These are phyloP conservation scores for Corticium candelabrum DNA, from an alignment of 37 sponge, comb jelly and placozoan species.

Conservation along the genomic window DNA sequence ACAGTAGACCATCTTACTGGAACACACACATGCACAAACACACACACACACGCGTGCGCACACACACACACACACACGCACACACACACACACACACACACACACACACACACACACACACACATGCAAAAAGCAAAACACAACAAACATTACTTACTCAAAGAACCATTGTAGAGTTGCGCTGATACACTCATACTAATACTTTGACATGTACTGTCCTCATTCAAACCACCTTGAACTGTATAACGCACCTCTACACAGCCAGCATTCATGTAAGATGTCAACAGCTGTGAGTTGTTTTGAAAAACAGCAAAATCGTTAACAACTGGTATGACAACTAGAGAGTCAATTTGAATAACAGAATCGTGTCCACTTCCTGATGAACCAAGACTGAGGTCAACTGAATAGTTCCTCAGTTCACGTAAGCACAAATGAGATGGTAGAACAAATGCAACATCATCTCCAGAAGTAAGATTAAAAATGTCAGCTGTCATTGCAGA, in stretches of 20 bases:
- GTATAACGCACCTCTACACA: neutral
- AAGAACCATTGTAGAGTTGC: neutral
- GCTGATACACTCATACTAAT: neutral
- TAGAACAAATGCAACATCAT: neutral
- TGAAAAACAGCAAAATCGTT: neutral
- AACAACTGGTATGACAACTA: constrained; percentile 29
- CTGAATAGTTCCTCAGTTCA: neutral
- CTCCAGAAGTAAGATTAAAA: neutral
- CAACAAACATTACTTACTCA: neutral
- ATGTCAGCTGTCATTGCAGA: neutral
- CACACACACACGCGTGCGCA: too few relatives aligned
- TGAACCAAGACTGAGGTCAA: neutral
- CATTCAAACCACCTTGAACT: neutral
- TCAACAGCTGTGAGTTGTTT: neutral
- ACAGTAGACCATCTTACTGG: too few relatives aligned
- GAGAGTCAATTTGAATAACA: constrained; percentile 50
- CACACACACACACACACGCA: too few relatives aligned
- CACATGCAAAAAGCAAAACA: neutral
- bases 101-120: too few relatives aligned
- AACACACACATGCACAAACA: too few relatives aligned
- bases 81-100: too few relatives aligned
- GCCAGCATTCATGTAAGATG: neutral
- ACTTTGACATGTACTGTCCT: neutral
- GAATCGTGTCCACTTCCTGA: neutral
- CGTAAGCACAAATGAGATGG: neutral